Evolutionary conservation across 2,888 invertebrate species (phyloP), one percentile per base, ranked within the genome.

Genomic region (Galeruca laticollis): DNA sequence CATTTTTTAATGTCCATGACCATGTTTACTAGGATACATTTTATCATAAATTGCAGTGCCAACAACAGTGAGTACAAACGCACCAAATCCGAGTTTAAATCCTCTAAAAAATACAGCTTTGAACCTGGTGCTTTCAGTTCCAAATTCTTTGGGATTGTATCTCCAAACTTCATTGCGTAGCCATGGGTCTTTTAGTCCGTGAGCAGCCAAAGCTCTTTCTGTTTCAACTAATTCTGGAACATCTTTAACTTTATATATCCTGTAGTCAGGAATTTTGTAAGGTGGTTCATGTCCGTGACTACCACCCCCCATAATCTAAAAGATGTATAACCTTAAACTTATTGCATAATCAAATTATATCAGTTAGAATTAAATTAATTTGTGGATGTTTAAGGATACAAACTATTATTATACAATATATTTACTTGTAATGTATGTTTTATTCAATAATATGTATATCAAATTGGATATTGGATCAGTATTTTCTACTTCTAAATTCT

Each of bases 101-200:
- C 95, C 95, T 62, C 92, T 88, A 75, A 90, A 88, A 75, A 93
- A 84, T 11, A 88, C 81, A 1, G 79, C 80, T 13, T 82, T 80
- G 0, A 79, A 79, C 15, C 82, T 80, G 0, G 87, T 78, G 9
- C 90, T 87, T 20, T 84, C 85, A 0, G 89, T 90, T 15, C 91
- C 90, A 76, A 89, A 91, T 15, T 84, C 79, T 60, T 89, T 90
- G 2, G 86, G 86, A 78, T 92, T 86, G 81, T 89, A 95, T 31
- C 93, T 88, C 96, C 96, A 96, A 0, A 92, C 94, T 85, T 95
- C 93, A 84, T 96, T 96, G 81, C 96, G 91, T 61, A 95, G 86
- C 96, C 96, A 96, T 0, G 96, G 96, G 85, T 96, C 95, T 72
- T 89, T 90, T 1, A 96, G 85, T 4, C 95, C 95, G 80, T 90